Evolutionary conservation across 23 tunicate genomes (phyloP).

Genomic region (Halocynthia aurantium): DNA sequence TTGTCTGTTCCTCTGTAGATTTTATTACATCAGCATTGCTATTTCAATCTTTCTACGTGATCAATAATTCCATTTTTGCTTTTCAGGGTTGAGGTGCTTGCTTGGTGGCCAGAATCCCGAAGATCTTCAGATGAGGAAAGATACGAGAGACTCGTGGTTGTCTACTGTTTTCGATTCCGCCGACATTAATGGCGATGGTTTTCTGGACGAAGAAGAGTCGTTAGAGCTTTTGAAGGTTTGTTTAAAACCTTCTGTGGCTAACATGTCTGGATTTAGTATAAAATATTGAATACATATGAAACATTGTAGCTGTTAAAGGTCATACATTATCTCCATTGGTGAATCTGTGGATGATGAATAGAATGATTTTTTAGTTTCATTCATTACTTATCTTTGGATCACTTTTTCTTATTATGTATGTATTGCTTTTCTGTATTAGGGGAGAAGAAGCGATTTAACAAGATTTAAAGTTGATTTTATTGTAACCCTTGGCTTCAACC

Average conservation of each 20-base stretch:
- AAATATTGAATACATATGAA: too few relatives aligned
- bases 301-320: too few relatives aligned
- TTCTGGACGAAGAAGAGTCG: slow-evolving; percentile 85
- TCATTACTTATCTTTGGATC: not conserved
- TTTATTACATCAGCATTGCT: not conserved
- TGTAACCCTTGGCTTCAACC: too few relatives aligned
- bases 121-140: slow-evolving; percentile 44
- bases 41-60: not conserved
- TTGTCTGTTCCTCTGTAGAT: not conserved
- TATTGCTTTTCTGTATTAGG: not conserved
- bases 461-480: too few relatives aligned
- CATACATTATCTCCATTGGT: too few relatives aligned
- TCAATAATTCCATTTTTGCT: not conserved
- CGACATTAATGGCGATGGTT: slow-evolving; percentile 85
- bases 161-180: slow-evolving; percentile 67
- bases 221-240: slow-evolving; percentile 67
- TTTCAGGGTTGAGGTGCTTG: slow-evolving; percentile 71
- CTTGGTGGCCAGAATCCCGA: slow-evolving; percentile 70
- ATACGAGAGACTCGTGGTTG: slow-evolving; percentile 78
- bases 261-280: too few relatives aligned
- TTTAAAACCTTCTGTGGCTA: not conserved
- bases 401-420: not conserved
- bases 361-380: too few relatives aligned
- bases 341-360: too few relatives aligned
- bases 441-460: too few relatives aligned